Percentiles rank a stretch among this genome's conserved stretches.
phyloP scores from a whole-genome alignment of 2,888 invertebrate species.

The Diloba caeruleocephala region DNA sequence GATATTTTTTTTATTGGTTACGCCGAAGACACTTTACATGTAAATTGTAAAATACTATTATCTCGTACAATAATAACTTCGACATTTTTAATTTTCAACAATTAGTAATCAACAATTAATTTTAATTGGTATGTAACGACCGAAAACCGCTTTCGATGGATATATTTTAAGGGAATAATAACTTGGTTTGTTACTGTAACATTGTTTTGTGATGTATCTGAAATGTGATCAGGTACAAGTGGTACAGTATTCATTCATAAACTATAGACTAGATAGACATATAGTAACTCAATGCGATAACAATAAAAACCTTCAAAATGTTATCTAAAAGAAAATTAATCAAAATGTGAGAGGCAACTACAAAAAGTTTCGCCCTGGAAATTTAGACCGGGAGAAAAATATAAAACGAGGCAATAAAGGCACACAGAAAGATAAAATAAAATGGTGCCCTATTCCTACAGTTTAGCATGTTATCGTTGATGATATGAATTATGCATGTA shows the following conservation, averaged over 20 bases:
- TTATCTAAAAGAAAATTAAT: constrained; percentile 1
- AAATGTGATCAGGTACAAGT: not conserved
- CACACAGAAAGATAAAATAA: constrained; percentile 25
- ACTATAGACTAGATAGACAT: too few species aligned
- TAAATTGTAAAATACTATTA: too few species aligned
- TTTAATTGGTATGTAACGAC: too few species aligned
- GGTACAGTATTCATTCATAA: too few species aligned
- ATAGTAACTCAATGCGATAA: too few species aligned
- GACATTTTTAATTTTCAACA: too few species aligned
- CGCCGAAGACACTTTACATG: too few species aligned
- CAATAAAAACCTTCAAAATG: constrained; percentile 6
- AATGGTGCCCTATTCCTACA: constrained; percentile 19
- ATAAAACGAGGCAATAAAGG: constrained; percentile 11
- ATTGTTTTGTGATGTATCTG: not conserved
- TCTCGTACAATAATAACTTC: too few species aligned
- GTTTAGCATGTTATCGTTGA: constrained; percentile 33
- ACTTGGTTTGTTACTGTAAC: not conserved
- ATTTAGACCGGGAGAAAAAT: constrained; percentile 28
- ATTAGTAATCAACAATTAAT: too few species aligned
- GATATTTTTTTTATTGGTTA: too few species aligned
- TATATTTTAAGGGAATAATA: too few species aligned
- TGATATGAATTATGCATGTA: constrained; percentile 48
- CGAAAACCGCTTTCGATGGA: too few species aligned
- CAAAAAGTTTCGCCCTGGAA: constrained; percentile 16
- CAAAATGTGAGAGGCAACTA: constrained; percentile 6